Percentiles rank a stretch among this genome's conserved stretches.
Conservation (phyloP, 2,797 vertebrate species). For the Loris lydekkerianus region DNA sequence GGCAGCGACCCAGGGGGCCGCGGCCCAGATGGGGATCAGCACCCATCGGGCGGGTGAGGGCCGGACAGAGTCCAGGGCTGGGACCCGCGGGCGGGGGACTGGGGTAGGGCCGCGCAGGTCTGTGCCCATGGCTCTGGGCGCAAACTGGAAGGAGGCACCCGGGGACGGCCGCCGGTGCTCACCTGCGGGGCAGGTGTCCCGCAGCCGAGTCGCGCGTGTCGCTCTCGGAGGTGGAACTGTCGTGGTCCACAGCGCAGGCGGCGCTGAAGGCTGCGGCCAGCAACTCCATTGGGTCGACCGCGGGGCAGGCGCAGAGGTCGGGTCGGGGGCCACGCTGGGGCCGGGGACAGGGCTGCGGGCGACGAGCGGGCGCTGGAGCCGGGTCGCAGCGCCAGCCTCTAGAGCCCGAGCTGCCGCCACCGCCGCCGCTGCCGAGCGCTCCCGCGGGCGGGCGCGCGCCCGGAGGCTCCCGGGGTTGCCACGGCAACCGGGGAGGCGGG, state of each 20-base stretch:
- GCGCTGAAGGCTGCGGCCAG: slow-evolving; percentile 89
- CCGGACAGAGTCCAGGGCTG: background rate
- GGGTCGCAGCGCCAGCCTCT: slow-evolving; percentile 77
- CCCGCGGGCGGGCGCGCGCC: slow-evolving; percentile 85
- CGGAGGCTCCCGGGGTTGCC: slow-evolving; percentile 85
- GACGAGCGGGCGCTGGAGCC: slow-evolving; percentile 59
- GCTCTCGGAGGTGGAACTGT: slow-evolving; percentile 85
- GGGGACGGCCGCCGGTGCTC: slow-evolving; percentile 57
- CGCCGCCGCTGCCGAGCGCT: slow-evolving; percentile 81
- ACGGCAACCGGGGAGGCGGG: slow-evolving; percentile 85
- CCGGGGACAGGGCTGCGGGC: slow-evolving; percentile 42
- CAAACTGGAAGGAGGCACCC: background rate
- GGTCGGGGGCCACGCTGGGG: slow-evolving; percentile 34
- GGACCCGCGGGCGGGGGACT: background rate
- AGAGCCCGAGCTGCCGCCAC: slow-evolving; percentile 61
- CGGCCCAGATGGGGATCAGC: background rate
- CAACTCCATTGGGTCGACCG: slow-evolving; percentile 87
- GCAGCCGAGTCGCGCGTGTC: slow-evolving; percentile 81
- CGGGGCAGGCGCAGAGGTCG: slow-evolving; percentile 57
- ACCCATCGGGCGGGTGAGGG: no score
- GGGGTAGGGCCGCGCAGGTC: background rate
- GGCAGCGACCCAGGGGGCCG: background rate
- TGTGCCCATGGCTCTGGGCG: background rate
- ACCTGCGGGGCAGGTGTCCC: slow-evolving; percentile 87
- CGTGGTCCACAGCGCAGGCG: slow-evolving; percentile 89